Base-by-base conservation (phyloP, 2,113 vertebrate species). In the Pipa parva region DNA sequence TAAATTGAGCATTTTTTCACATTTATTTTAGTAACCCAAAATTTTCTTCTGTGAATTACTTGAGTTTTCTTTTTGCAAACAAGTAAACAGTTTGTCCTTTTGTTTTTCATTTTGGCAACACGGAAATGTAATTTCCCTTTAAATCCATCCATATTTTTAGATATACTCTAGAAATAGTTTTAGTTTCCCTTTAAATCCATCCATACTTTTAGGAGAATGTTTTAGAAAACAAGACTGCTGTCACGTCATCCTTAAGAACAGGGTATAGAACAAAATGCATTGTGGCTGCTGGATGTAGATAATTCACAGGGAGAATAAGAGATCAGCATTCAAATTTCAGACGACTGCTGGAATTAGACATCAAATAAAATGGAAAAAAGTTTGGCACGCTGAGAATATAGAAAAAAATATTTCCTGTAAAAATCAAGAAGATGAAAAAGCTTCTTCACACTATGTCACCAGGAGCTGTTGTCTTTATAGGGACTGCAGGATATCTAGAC, bases 371-470 rank as follows among this genome's bases (percentile, higher is more conserved):
- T 70, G 58, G 66, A n/a, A 42, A 50, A 54, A 33, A 59, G 31
- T 70, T 70, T 70, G 66, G 66, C 66, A 70, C 66, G 37, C 31
- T 51, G 31, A 50, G 29, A 52, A 60, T 69, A 60, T 59, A 48
- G n/a, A n/a, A 69, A 69, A 57, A 60, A 51, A 26, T 36, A 37
- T 25, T 37, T 45, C 31, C 22, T 59, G 46, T 26, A 52, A 22
- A n/a, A 36, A 13, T 31, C 27, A 22, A 29, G 18, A 57, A 39
- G 63, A 57, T n/a, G 26, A 20, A 24, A 36, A 7, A 42, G 48
- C 21, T 54, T 29, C 15, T 70, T 48, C 66, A 70, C 33, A 18
- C 21, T 69, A 49, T 69, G 31, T 61, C 33, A 69, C 54, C 57
- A 51, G 37, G 27, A 54, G 48, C 52, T 70, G 48, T 31, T 37